Conservation (phyloP, 2,113 vertebrate genomes). For the Protobothrops flavoviridis region DNA sequence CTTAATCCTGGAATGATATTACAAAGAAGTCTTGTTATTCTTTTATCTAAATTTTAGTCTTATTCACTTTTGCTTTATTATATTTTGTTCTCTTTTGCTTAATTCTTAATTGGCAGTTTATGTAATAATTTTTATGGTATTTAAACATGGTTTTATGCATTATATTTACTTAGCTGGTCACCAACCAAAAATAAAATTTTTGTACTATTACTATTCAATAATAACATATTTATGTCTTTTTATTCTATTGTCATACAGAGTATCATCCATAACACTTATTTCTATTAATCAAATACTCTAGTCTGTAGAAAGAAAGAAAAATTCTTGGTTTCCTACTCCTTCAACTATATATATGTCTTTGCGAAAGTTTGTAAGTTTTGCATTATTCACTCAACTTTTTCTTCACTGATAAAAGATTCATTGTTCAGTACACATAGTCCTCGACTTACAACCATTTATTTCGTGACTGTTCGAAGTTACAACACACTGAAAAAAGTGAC, state of each 20-base stretch:
- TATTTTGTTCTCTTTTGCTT: not conserved
- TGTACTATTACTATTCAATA: not conserved
- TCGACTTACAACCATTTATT: not conserved
- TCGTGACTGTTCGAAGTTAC: not conserved
- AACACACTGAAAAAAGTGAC: not conserved
- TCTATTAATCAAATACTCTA: not conserved
- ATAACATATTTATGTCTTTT: not conserved
- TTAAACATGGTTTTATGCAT: not conserved
- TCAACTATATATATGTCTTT: not conserved
- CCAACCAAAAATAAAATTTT: not conserved
- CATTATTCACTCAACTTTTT: not conserved
- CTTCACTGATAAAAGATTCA: not conserved
- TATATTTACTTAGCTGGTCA: not conserved
- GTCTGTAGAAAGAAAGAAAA: not conserved
- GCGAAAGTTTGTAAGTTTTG: not conserved
- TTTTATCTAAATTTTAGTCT: not conserved
- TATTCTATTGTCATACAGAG: not conserved
- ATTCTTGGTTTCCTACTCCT: not conserved
- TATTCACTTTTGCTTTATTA: not conserved
- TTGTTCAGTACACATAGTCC: not conserved
- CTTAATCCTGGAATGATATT: not conserved
- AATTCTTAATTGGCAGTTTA: not conserved
- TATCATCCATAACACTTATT: not conserved
- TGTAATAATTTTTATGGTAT: not conserved
- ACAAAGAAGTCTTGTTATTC: not conserved